These are phyloP conservation scores for Upupa epops DNA, from an alignment of 2,113 vertebrate genomes.

Conservation along the genomic window DNA sequence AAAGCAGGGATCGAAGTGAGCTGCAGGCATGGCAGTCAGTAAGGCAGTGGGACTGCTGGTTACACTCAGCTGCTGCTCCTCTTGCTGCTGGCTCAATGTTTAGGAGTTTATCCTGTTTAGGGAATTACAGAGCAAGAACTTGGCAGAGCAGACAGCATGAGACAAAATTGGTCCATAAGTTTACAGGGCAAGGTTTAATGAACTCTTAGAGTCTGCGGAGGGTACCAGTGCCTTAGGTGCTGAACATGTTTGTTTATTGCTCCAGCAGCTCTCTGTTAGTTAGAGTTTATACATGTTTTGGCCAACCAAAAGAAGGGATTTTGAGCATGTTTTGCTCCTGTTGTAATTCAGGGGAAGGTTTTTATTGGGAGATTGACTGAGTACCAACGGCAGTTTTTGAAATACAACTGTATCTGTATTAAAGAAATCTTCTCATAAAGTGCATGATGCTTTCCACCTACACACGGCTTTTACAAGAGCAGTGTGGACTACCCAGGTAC, in stretches of 20 bases:
- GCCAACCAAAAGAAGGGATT: neutral
- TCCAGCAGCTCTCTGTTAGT: constrained; percentile 3
- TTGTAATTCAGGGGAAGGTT: neutral
- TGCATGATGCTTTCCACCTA: neutral
- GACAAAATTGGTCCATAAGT: constrained; percentile 36
- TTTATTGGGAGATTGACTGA: neutral
- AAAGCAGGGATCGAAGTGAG: neutral
- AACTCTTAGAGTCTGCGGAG: constrained; percentile 9
- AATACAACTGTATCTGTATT: neutral
- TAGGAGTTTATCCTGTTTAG: constrained; percentile 29
- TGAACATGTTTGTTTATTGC: constrained; percentile 44
- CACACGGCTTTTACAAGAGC: neutral
- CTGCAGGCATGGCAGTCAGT: neutral
- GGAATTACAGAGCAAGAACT: constrained; percentile 47
- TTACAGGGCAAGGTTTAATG: constrained; percentile 69
- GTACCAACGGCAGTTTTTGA: neutral
- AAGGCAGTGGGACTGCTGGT: neutral
- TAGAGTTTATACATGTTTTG: neutral
- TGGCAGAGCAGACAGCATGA: constrained; percentile 53
- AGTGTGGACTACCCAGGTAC: neutral
- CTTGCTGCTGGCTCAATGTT: constrained; percentile 37
- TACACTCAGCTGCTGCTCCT: constrained; percentile 9
- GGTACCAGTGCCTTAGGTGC: constrained; percentile 39
- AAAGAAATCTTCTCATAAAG: neutral
- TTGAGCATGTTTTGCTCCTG: neutral